Evolutionary conservation across 2,113 vertebrate species (phyloP).

Genomic region (Semicossyphus pulcher): DNA sequence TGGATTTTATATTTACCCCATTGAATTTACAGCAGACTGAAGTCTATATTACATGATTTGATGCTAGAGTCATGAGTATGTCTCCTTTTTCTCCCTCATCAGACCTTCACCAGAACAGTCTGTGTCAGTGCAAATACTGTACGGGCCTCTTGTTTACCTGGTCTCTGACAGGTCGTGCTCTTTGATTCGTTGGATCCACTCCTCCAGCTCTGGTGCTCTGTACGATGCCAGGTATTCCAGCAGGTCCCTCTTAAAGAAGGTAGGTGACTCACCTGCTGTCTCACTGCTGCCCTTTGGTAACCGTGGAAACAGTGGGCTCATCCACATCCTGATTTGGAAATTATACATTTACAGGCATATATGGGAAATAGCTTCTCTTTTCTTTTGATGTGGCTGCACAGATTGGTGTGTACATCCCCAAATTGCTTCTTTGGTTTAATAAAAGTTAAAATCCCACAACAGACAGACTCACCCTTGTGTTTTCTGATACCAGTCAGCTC

Average conservation of each 20-base stretch:
- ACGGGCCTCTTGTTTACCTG: conserved; percentile 78
- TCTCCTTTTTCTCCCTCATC: too few species aligned
- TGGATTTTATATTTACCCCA: not conserved
- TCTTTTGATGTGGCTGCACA: too few species aligned
- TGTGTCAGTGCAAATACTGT: too few species aligned
- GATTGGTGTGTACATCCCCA: too few species aligned
- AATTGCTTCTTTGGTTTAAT: too few species aligned
- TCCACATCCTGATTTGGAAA: conserved; percentile 88
- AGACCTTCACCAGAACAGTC: too few species aligned
- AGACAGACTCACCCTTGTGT: conserved; percentile 91
- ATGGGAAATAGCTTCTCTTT: too few species aligned
- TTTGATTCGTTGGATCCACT: conserved; percentile 90
- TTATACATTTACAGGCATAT: not conserved
- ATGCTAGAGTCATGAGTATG: too few species aligned
- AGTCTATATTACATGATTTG: too few species aligned
- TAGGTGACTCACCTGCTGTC: conserved; percentile 89
- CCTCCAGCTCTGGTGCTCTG: conserved; percentile 84
- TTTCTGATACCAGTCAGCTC: conserved; percentile 97
- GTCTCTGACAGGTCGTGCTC: conserved; percentile 94
- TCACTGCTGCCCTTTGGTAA: conserved; percentile 81
- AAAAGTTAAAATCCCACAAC: too few species aligned
- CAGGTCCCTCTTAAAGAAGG: conserved; percentile 93
- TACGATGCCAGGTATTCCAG: conserved; percentile 91
- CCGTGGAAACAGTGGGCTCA: conserved; percentile 93
- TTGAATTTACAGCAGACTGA: too few species aligned